phyloP scores from a whole-genome alignment of 2,797 vertebrate genomes.

The Triplophysa yarkandensis region DNA sequence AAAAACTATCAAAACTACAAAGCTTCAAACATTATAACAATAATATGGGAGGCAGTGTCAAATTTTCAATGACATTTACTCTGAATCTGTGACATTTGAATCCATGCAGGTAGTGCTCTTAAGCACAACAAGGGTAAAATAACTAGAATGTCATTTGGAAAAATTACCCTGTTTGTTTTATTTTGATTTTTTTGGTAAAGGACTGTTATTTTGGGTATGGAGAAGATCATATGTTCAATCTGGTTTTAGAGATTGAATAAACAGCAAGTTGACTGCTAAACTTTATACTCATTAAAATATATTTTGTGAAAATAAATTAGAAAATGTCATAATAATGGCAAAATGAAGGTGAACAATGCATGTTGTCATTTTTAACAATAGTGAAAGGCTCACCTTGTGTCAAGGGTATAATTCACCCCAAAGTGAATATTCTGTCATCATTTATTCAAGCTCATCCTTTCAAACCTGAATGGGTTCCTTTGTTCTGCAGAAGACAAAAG shows the following conservation, averaged over 20 bases:
- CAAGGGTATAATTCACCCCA: background rate
- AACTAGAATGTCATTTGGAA: constrained; percentile 13
- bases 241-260: constrained; percentile 2
- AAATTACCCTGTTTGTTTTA: constrained; percentile 26
- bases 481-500: too few species aligned
- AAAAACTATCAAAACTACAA: background rate
- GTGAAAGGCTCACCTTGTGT: background rate
- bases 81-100: constrained; percentile 16
- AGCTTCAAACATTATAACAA: background rate
- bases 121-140: background rate
- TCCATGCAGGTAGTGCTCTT: background rate
- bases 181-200: constrained; percentile 7
- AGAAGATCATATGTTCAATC: constrained; percentile 29
- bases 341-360: background rate
- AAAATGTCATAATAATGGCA: constrained; percentile 33
- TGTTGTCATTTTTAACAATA: background rate
- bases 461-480: too few species aligned
- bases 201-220: background rate
- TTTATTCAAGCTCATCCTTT: too few species aligned
- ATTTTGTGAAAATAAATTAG: constrained; percentile 20
- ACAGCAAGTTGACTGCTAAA: background rate
- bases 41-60: constrained; percentile 7
- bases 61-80: constrained; percentile 6
- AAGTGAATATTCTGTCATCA: too few species aligned
- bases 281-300: constrained; percentile 20